Conservation (phyloP, 92 coral and sea anemone species). For the Zoanthus sansibaricus region DNA sequence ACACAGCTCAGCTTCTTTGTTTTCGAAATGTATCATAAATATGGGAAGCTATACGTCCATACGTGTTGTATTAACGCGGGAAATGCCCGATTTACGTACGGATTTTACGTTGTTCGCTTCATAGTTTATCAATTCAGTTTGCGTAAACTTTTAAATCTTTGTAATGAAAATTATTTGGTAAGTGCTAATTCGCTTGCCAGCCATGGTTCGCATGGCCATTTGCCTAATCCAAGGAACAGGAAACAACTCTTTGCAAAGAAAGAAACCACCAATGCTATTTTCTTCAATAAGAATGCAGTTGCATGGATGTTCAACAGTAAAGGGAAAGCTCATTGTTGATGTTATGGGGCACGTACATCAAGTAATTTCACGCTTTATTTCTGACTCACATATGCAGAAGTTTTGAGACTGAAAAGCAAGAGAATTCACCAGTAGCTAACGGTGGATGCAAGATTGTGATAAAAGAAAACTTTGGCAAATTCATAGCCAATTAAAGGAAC, state of each 20-base stretch:
- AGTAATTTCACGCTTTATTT: too few relatives aligned
- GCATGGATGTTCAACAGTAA: constrained; percentile 52
- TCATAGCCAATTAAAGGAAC: constrained; percentile 33
- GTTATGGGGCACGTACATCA: too few relatives aligned
- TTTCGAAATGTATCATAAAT: constrained; percentile 19
- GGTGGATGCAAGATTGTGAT: constrained; percentile 44
- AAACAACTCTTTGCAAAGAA: constrained; percentile 35
- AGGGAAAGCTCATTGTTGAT: neutral
- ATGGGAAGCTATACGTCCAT: constrained; percentile 12
- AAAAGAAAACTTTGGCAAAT: constrained; percentile 24
- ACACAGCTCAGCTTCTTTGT: constrained; percentile 6
- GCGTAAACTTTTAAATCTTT: constrained; percentile 12
- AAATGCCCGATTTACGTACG: neutral
- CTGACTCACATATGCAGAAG: constrained; percentile 3
- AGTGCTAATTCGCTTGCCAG: constrained; percentile 19
- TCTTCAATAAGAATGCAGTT: constrained; percentile 38
- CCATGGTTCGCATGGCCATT: constrained; percentile 15
- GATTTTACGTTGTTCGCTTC: neutral
- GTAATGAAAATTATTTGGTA: constrained; percentile 7
- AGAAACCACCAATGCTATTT: constrained; percentile 27
- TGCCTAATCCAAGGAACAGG: too few relatives aligned
- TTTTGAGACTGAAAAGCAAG: constrained; percentile 36
- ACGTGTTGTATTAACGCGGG: constrained; percentile 18
- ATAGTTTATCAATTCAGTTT: constrained; percentile 10
- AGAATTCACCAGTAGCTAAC: constrained; percentile 32